Percentiles rank a stretch among this genome's conserved stretches.
These are phyloP conservation scores for Larimichthys crocea DNA, from an alignment of 2,113 vertebrate genomes.

Conservation along the genomic window DNA sequence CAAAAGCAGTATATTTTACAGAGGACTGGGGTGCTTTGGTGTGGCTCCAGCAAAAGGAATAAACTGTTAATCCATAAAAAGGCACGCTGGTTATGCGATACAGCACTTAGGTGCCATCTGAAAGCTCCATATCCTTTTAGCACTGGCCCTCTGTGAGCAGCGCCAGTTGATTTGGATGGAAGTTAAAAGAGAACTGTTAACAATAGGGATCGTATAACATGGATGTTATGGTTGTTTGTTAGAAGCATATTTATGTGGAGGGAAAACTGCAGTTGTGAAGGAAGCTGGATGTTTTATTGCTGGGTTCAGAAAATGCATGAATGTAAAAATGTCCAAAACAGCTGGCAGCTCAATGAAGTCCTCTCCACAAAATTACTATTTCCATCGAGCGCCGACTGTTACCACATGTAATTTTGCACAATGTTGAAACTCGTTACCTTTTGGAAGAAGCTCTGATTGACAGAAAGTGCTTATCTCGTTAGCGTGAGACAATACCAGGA, in stretches of 20 bases:
- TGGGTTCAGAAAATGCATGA: constrained; percentile 20
- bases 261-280: constrained; percentile 21
- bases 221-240: constrained; percentile 55
- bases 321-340: constrained; percentile 36
- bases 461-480: constrained; percentile 64
- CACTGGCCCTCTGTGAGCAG: constrained; percentile 38
- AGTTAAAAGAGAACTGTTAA: constrained; percentile 60
- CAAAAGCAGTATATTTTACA: constrained; percentile 82
- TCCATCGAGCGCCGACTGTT: constrained; percentile 30
- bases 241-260: constrained; percentile 43
- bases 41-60: constrained; percentile 70
- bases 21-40: constrained; percentile 64
- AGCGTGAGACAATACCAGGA: constrained; percentile 64
- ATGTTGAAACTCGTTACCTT: constrained; percentile 39
- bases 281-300: constrained; percentile 34
- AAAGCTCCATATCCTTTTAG: constrained; percentile 62
- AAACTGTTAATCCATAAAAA: constrained; percentile 79
- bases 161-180: constrained; percentile 40
- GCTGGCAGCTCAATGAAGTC: constrained; percentile 46
- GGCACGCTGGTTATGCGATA: constrained; percentile 65
- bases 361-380: constrained; percentile 41
- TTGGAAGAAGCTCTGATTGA: constrained; percentile 47
- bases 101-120: constrained; percentile 68
- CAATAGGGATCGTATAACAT: constrained; percentile 51
- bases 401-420: constrained; percentile 15